These are phyloP conservation scores for Sebastes cheni DNA, from an alignment of 2,797 vertebrate genomes.

Conservation along the genomic window DNA sequence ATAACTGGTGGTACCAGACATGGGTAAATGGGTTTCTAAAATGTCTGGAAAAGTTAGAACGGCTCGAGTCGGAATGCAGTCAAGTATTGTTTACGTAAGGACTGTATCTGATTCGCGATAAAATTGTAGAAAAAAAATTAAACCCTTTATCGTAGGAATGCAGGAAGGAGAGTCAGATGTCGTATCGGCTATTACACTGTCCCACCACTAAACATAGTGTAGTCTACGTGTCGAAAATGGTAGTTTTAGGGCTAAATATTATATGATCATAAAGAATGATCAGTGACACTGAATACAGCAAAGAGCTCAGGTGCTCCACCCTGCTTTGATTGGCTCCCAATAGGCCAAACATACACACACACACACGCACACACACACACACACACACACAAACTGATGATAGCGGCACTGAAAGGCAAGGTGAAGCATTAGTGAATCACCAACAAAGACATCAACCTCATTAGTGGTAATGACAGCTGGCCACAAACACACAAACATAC, in stretches of 20 bases:
- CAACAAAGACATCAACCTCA: conserved; percentile 47
- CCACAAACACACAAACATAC: conserved; percentile 20
- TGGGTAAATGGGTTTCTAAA: conserved; percentile 51
- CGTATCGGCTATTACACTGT: not conserved
- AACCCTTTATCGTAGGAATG: not conserved
- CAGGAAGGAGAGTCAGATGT: not conserved
- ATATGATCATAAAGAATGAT: not conserved
- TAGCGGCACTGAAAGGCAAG: conserved; percentile 8
- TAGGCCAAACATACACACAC: conserved; percentile 56
- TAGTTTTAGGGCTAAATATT: not conserved
- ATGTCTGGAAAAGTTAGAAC: conserved; percentile 33
- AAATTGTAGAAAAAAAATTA: not conserved
- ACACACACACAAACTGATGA: conserved; percentile 18
- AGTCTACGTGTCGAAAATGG: not conserved
- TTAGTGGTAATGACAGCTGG: conserved; percentile 53
- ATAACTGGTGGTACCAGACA: conserved; percentile 72
- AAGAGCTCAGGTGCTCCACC: conserved; percentile 71
- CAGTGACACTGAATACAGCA: conserved; percentile 6
- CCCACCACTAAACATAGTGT: not conserved
- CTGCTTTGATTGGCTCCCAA: conserved; percentile 76
- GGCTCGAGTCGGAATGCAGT: conserved; percentile 41
- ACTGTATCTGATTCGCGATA: conserved; percentile 20
- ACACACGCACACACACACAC: conserved; percentile 26
- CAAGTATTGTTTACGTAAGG: conserved; percentile 37
- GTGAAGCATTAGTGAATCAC: conserved; percentile 35